Evolutionary conservation across 2,797 vertebrate species (phyloP), one percentile per base, ranked within the genome.

Genomic region (Clarias pachynema): DNA sequence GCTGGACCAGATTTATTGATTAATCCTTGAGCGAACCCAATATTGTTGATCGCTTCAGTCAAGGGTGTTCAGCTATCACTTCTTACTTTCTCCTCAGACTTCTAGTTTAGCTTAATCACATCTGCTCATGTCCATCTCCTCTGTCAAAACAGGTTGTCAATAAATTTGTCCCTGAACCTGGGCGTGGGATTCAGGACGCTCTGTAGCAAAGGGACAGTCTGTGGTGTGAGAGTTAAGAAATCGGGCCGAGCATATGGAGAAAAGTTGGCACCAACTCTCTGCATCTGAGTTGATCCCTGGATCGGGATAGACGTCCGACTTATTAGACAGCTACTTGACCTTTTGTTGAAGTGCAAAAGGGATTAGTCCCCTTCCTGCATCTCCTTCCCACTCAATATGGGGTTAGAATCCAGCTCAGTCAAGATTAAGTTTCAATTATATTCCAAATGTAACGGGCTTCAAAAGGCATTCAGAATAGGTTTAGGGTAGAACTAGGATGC

Each of bases 401-500:
- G 83, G 83, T 85, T 86, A 75, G 81, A 88, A 87, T 89, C 78
- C 82, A 86, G 85, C 85, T 89, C 83, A 73, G 84, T 81, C 73
- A 70, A 90, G 91, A 90, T 90, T 87, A 89, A 82, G 82, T 88
- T 88, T 88, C 83, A 89, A 89, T 91, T 91, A 89, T 77, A 84
- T 90, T 90, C 89, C 79, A 89, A 81, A 88, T 85, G 68, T 75
- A 85, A 81, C 66, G 60, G 31, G 82, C 85, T 85, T 87, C 37
- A 90, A 86, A 89, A 87, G 86, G 69, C 84, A 80, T 86, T 74
- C 53, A 89, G 53, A 90, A 84, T 80, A 80, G 80, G 81, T 86
- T 81, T 60, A 29, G 56, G 53, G 22, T 77, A 59, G 53, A 69
- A 85, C 82, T 78, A 57, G 80, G 37, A 79, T 40, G 12, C 80